Base-by-base conservation (phyloP, 1,140 invertebrate genomes). In the Ruditapes philippinarum region DNA sequence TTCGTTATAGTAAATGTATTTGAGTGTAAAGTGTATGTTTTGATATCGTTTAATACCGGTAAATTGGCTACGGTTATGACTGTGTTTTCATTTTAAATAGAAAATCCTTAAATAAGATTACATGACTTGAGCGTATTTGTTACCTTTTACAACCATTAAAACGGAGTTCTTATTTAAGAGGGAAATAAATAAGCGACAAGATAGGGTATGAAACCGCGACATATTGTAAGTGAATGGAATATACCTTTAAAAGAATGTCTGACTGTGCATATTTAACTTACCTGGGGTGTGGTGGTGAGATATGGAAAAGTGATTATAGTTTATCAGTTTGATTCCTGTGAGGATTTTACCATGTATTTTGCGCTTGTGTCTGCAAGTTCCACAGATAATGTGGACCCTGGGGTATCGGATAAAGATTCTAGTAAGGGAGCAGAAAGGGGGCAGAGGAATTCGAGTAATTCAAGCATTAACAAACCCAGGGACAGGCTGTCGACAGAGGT, bases 91-190 rank as follows among this genome's bases (percentile, higher is more conserved):
- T 81, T 62, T 40, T 42, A 62, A 65, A 40, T 81, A n/a, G 79
- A 60, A 62, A 65, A 81, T 65, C 79, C 54, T 62, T 45, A 62
- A 62, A 81, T 62, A 81, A 81, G 79, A 65, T 62, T 65, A 81
- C 38, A 40, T 81, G 78, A 78, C 42, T 78, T 54, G 45, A 12
- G 38, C 79, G 65, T 81, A 70, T 70, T 36, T 70, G 36, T 11
- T 70, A 70, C 36, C 65, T 17, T 70, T 70, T 70, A 38, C 36
- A 31, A 38, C 51, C 17, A n/a, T 31, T 54, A 33, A 36, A 54
- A 36, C 25, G 3, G 33, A 36, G 74, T 22, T 49, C 49, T 78
- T 54, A 33, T 78, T 54, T 25, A 28, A 49, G 14, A 78, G 45
- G 42, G 31, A 51, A 78, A 36, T 51, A 78, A 51, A 51, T 78